These are phyloP conservation scores for Microtus montanus DNA, from an alignment of 2,113 vertebrate species.

Conservation along the genomic window DNA sequence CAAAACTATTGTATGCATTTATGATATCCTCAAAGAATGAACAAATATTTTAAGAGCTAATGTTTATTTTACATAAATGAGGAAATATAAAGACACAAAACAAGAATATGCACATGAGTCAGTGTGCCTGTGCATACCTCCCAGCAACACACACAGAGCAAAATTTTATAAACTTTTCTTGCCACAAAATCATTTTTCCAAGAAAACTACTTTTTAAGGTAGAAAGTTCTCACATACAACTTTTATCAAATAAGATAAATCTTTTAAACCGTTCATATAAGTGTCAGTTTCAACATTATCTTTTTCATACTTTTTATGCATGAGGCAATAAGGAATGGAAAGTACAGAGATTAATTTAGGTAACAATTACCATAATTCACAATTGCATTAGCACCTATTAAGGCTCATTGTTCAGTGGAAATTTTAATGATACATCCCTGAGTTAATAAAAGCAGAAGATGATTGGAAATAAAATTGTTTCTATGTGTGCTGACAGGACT, in stretches of 20 bases:
- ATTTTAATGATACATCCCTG: slow-evolving; percentile 88
- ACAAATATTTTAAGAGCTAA: neutral
- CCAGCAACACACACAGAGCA: neutral
- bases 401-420: slow-evolving; percentile 87
- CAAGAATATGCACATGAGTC: neutral
- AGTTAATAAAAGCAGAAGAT: slow-evolving; percentile 87
- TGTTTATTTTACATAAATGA: neutral
- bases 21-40: neutral
- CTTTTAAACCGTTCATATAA: slow-evolving; percentile 74
- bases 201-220: slow-evolving; percentile 55
- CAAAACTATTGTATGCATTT: too few species aligned
- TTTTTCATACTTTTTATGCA: slow-evolving; percentile 81
- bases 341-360: slow-evolving; percentile 88
- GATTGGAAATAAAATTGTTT: slow-evolving; percentile 88
- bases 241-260: slow-evolving; percentile 61
- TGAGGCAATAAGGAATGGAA: slow-evolving; percentile 79
- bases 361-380: slow-evolving; percentile 88
- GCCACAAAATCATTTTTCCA: neutral
- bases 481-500: slow-evolving; percentile 85
- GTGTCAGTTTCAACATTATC: slow-evolving; percentile 78
- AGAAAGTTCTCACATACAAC: slow-evolving; percentile 54
- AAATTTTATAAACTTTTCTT: neutral
- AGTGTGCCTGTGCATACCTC: too few species aligned
- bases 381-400: slow-evolving; percentile 89
- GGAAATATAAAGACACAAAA: neutral